Conservation (phyloP, 2,888 invertebrate species). For the Lydus trimaculatus region DNA sequence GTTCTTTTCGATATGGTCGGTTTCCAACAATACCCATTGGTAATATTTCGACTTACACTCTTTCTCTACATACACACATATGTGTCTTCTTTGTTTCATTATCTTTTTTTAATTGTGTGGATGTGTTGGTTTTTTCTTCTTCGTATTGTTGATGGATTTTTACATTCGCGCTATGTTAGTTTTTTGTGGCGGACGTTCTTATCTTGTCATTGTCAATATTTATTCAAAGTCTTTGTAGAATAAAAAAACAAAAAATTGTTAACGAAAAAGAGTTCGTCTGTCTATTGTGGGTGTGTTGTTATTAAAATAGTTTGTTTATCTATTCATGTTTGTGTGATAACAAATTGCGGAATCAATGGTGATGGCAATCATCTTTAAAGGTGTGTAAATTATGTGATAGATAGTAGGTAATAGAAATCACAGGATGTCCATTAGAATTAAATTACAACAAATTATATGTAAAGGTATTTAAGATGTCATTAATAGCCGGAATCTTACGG, state of each 20-base stretch:
- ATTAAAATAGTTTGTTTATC: neutral
- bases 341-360: constrained; percentile 40
- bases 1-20: constrained; percentile 58
- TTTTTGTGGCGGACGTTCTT: constrained; percentile 16
- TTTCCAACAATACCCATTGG: constrained; percentile 59
- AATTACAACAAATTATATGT: neutral
- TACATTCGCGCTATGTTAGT: constrained; percentile 11
- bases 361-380: constrained; percentile 55
- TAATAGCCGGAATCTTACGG: constrained; percentile 31
- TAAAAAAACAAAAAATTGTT: too few relatives aligned
- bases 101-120: neutral
- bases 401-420: too few relatives aligned
- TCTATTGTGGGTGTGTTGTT: neutral
- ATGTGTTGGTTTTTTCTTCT: constrained; percentile 43
- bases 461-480: neutral
- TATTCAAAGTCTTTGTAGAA: neutral
- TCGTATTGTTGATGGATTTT: constrained; percentile 18
- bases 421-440: neutral
- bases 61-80: neutral
- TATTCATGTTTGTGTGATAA: constrained; percentile 28
- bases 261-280: neutral
- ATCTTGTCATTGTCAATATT: constrained; percentile 15
- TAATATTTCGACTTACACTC: constrained; percentile 19
- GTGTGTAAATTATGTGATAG: constrained; percentile 37
- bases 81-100: constrained; percentile 7